Percentiles rank a stretch among this genome's conserved stretches.
phyloP scores from a whole-genome alignment of 2,888 invertebrate genomes.

The Synergus umbraculus region DNA sequence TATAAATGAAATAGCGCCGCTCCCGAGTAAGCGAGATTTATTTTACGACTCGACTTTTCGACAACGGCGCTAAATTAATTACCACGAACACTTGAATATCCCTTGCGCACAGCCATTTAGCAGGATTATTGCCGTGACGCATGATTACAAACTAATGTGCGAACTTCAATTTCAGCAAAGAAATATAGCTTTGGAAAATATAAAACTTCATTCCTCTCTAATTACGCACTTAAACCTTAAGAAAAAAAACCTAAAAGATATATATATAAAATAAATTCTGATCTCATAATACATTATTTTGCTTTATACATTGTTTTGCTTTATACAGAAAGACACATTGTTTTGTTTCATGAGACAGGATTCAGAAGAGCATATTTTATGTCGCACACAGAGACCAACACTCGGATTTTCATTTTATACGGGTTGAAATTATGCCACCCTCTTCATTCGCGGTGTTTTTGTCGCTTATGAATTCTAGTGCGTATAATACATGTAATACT shows the following conservation, averaged over 20 bases:
- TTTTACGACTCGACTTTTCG: conserved; percentile 68
- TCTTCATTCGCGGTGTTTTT: conserved; percentile 20
- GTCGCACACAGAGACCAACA: conserved; percentile 2
- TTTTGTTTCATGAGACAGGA: background rate
- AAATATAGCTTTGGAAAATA: background rate
- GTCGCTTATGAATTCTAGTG: conserved; percentile 10
- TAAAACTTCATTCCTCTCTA: conserved; percentile 8
- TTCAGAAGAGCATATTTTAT: conserved; percentile 17
- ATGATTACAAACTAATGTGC: conserved; percentile 35
- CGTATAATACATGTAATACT: background rate
- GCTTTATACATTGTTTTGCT: background rate
- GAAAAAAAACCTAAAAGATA: too few relatives aligned
- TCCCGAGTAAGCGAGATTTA: conserved; percentile 61
- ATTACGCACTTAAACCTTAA: background rate
- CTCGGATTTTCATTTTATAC: background rate
- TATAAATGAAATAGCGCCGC: conserved; percentile 57
- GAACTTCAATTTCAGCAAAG: conserved; percentile 15
- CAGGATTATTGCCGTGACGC: conserved; percentile 59
- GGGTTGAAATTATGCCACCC: conserved; percentile 11
- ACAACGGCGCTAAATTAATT: conserved; percentile 68
- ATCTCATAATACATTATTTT: background rate
- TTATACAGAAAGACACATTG: background rate
- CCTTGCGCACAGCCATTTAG: conserved; percentile 56
- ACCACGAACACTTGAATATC: conserved; percentile 59
- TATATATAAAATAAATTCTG: background rate